Percentiles rank a stretch among this genome's conserved stretches.
Conservation (phyloP, 1,140 invertebrate species). For the Littorina saxatilis region DNA sequence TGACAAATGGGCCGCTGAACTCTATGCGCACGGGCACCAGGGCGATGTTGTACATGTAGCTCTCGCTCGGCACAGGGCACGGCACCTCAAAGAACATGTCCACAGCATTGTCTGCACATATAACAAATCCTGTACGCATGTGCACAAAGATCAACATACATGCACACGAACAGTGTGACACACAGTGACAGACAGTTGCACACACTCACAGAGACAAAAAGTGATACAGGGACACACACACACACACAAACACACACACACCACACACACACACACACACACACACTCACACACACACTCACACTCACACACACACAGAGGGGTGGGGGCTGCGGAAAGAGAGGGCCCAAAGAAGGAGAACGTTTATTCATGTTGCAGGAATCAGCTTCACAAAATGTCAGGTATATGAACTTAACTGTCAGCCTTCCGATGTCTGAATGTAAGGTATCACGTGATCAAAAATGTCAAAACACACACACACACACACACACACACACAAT, state of each 20-base stretch:
- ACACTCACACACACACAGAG: background rate
- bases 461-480: no score
- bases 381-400: no score
- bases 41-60: conserved; percentile 4
- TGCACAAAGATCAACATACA: background rate
- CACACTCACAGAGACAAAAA: background rate
- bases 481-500: no score
- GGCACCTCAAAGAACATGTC: conserved; percentile 23
- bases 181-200: background rate
- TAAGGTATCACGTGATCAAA: no score
- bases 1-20: background rate
- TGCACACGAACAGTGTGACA: background rate
- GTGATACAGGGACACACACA: background rate
- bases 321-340: no score
- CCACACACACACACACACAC: background rate
- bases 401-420: no score
- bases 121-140: background rate
- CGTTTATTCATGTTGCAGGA: no score
- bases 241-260: background rate
- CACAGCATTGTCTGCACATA: background rate
- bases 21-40: background rate
- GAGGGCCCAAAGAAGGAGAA: no score
- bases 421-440: no score
- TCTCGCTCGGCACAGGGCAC: background rate
- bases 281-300: no score